A percentile compares a stretch with the other conserved stretches of the same genome.
These are phyloP conservation scores for Coturnix japonica DNA, from an alignment of 2,113 vertebrate genomes.

Conservation along the genomic window DNA sequence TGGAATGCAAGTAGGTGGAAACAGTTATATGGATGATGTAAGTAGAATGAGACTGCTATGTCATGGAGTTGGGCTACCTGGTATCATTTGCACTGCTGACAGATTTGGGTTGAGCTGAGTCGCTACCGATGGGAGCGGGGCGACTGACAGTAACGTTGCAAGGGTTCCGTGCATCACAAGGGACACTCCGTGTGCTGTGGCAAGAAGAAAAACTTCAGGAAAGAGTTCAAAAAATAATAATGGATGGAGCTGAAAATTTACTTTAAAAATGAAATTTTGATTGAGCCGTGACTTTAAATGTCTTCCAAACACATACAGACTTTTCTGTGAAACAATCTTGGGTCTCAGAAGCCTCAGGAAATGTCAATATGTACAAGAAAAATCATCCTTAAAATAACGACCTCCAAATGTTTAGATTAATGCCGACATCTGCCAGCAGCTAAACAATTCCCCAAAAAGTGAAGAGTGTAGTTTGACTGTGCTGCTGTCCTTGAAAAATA, in stretches of 20 bases:
- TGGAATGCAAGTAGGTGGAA: background rate
- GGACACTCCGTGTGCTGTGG: slow-evolving; percentile 90
- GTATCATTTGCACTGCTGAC: slow-evolving; percentile 88
- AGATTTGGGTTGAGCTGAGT: slow-evolving; percentile 85
- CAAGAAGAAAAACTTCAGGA: slow-evolving; percentile 87
- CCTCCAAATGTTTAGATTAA: background rate
- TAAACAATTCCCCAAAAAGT: background rate
- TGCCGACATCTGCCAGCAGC: background rate
- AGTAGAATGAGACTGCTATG: slow-evolving; percentile 4
- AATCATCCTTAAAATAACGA: background rate
- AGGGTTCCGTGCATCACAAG: slow-evolving; percentile 90
- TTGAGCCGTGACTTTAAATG: background rate
- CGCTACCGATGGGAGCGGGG: slow-evolving; percentile 80
- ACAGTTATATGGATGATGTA: slow-evolving; percentile 17
- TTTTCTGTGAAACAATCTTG: background rate
- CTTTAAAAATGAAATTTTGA: background rate
- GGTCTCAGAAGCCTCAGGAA: background rate
- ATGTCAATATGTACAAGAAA: background rate
- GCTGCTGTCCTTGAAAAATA: background rate
- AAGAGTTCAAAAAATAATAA: background rate
- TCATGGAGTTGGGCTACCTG: slow-evolving; percentile 86
- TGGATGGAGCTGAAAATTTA: background rate
- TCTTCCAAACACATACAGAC: background rate
- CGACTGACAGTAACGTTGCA: slow-evolving; percentile 84
- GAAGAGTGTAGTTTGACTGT: background rate